Evolutionary conservation across 2,797 vertebrate genomes (phyloP).

Genomic region (Gadopsis marmoratus): DNA sequence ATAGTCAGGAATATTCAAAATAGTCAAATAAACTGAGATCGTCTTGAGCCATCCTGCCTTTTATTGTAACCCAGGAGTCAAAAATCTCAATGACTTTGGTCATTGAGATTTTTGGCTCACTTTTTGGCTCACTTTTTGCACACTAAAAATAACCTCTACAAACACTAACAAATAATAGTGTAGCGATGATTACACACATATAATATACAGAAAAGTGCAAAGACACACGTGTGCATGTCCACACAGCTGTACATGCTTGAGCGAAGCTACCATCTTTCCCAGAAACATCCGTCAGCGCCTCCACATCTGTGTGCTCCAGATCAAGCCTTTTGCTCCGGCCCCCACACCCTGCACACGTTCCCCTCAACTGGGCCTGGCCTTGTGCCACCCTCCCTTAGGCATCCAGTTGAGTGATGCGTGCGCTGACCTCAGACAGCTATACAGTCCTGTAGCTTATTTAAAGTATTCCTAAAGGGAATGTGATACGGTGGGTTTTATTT

Average conservation of each 20-base stretch:
- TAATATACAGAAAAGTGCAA: slow-evolving; percentile 37
- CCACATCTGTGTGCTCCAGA: slow-evolving; percentile 83
- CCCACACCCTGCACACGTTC: slow-evolving; percentile 69
- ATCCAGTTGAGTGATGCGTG: slow-evolving; percentile 78
- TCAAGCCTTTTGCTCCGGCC: slow-evolving; percentile 61
- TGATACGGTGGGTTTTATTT: slow-evolving; percentile 64
- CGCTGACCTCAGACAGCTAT: slow-evolving; percentile 69
- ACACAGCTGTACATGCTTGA: slow-evolving; percentile 76
- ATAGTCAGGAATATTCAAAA: not conserved
- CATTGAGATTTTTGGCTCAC: too few species aligned
- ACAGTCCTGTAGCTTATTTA: slow-evolving; percentile 68
- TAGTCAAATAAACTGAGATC: slow-evolving; percentile 20
- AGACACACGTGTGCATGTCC: slow-evolving; percentile 57
- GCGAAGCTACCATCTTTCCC: slow-evolving; percentile 80
- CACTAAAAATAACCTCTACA: not conserved
- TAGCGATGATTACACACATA: slow-evolving; percentile 19
- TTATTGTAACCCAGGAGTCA: slow-evolving; percentile 18
- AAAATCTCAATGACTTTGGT: slow-evolving; percentile 15
- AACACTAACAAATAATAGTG: slow-evolving; percentile 18
- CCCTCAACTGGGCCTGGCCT: slow-evolving; percentile 67
- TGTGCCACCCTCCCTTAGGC: slow-evolving; percentile 61
- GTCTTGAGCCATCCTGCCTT: slow-evolving; percentile 16
- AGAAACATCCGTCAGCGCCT: slow-evolving; percentile 82
- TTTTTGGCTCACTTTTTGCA: too few species aligned
- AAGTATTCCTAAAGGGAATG: slow-evolving; percentile 66